These are phyloP conservation scores for Rhinichthys osculus DNA, from an alignment of 2,797 vertebrate species.

Conservation along the genomic window DNA sequence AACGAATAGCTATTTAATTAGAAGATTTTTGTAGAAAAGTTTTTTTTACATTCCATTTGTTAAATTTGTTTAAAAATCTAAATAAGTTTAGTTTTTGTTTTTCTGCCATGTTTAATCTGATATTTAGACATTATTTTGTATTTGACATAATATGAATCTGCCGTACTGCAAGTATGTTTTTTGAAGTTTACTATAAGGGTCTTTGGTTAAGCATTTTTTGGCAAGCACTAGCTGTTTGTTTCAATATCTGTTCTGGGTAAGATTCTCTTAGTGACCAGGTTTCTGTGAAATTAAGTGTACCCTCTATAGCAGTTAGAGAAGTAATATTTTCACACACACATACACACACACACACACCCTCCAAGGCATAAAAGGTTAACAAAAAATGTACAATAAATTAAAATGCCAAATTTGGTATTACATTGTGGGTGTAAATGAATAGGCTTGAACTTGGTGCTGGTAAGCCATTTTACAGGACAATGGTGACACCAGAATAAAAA, in stretches of 20 bases:
- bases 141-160: neutral
- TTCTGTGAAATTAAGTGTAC: neutral
- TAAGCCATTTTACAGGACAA: no score
- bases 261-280: neutral
- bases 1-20: conserved; percentile 4
- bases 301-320: no score
- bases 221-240: neutral
- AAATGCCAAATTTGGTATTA: no score
- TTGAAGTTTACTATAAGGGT: neutral
- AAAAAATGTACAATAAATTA: no score
- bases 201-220: neutral
- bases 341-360: no score
- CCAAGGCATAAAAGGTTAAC: no score
- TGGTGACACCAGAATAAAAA: no score
- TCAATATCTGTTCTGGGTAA: neutral
- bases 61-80: neutral
- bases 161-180: neutral
- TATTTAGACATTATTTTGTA: neutral
- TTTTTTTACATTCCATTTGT: neutral
- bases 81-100: neutral
- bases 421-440: no score
- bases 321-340: no score
- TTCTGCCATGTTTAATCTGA: neutral
- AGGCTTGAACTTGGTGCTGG: no score
- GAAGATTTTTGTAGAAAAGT: neutral